Evolutionary conservation across 2,797 vertebrate genomes (phyloP), one percentile per base, ranked within the genome.

Genomic region (Hyperoplus lanceolatus): DNA sequence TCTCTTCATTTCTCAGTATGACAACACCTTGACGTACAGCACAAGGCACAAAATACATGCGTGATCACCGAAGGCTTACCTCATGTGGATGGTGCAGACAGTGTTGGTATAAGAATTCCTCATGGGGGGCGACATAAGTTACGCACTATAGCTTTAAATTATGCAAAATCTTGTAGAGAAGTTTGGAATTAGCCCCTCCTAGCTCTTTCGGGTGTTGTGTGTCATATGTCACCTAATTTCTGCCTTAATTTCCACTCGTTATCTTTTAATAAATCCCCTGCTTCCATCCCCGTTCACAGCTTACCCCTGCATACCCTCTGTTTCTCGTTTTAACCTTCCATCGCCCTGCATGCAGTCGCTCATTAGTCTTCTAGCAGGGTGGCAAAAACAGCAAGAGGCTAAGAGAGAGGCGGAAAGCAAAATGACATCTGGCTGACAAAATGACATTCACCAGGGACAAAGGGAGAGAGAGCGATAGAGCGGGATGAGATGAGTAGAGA

Each of bases 371-470:
- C 85, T 68, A 65, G 75, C 54, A 45, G 42, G 70, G 64, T 59
- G 42, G 73, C 70, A 79, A 66, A 53, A 39, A 70, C 54, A 75
- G 42, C 62, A 70, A 57, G 70, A 57, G 43, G n/a, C 36, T 38
- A 58, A 59, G 70, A 53, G 41, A 62, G 58, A 80, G 54, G 38
- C 63, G 70, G 88, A 55, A 58, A 56, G 16, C 70, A 14, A 84
- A 88, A 85, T 85, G 86, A 90, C 87, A 88, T 89, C 75, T 60
- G 73, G 53, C 82, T 89, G 89, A 88, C 87, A 92, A 79, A 90
- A 87, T 89, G 78, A 89, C 86, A 92, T 83, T 81, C 85, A 59
- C 70, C 61, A 1, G 21, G 45, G 75, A 93, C 73, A 82, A 88
- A 84, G 57, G 68, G 70, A 79, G 57, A 79, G 57, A 57, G 53